These are phyloP conservation scores for Ancistrus triradiatus DNA, from an alignment of 2,113 vertebrate species.

Conservation along the genomic window DNA sequence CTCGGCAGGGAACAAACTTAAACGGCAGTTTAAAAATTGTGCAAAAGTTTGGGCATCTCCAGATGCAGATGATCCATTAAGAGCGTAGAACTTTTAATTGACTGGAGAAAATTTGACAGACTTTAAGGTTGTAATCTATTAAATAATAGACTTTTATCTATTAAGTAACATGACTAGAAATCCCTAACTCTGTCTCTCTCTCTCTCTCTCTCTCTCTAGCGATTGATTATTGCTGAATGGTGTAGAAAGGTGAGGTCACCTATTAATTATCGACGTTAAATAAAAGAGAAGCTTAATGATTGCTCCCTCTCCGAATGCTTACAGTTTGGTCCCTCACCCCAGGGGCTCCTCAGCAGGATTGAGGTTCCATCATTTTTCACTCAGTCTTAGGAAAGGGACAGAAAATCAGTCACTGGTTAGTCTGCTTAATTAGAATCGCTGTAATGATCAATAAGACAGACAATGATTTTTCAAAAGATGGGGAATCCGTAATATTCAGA, in stretches of 20 bases:
- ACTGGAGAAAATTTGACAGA: no score
- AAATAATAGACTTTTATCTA: no score
- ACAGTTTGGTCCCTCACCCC: constrained; percentile 2
- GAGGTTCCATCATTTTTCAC: constrained; percentile 11
- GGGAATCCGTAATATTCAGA: neutral
- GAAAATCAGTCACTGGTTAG: constrained; percentile 26
- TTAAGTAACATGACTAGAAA: no score
- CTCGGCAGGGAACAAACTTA: no score
- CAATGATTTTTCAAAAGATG: neutral
- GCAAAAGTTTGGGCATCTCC: no score
- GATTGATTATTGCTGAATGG: neutral
- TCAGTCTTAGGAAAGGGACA: constrained; percentile 14
- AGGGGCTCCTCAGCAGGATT: constrained; percentile 19
- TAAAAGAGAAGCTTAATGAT: constrained; percentile 33
- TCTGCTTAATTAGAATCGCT: neutral
- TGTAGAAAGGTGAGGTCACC: neutral
- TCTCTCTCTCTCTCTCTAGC: no score
- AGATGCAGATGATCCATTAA: no score
- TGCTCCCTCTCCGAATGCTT: constrained; percentile 24
- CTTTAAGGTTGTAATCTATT: no score
- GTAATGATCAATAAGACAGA: neutral
- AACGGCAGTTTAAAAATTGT: no score
- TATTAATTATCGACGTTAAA: constrained; percentile 8
- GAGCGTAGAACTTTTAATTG: no score
- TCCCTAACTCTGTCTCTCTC: no score